Evolutionary conservation across 2,113 vertebrate genomes (phyloP).

Genomic region (Phyllostomus discolor): DNA sequence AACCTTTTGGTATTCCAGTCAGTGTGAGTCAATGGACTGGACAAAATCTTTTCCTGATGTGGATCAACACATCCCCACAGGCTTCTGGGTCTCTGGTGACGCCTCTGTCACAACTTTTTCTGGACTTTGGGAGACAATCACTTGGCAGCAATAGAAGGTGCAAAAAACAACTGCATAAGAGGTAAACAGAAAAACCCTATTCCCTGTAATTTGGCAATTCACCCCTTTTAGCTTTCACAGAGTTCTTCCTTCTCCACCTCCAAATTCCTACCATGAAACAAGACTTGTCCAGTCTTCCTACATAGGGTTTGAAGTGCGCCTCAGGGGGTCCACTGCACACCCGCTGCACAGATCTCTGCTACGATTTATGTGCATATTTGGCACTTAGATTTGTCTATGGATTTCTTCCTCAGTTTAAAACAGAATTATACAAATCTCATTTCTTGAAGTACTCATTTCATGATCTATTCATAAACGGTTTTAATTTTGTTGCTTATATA

Average conservation of each 20-base stretch:
- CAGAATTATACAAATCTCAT: not conserved
- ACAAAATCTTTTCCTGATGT: not conserved
- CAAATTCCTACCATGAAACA: not conserved
- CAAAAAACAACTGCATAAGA: not conserved
- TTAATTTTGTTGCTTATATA: not conserved
- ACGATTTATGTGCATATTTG: not conserved
- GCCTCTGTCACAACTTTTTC: not conserved
- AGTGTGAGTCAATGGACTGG: not conserved
- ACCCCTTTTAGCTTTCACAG: not conserved
- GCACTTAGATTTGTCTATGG: not conserved
- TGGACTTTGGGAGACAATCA: not conserved
- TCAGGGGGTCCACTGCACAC: not conserved
- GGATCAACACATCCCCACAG: not conserved
- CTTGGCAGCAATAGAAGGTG: not conserved
- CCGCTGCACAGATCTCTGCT: not conserved
- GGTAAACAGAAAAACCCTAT: not conserved
- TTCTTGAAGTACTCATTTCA: not conserved
- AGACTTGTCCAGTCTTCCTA: not conserved
- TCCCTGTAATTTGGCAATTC: not conserved
- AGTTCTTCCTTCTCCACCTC: not conserved
- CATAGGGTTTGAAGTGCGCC: not conserved
- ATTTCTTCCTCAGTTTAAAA: not conserved
- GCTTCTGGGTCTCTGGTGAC: not conserved
- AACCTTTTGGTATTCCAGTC: not conserved
- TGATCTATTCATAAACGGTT: not conserved